Conservation (phyloP, 2,113 vertebrate species). For the Rhinogobius similis region DNA sequence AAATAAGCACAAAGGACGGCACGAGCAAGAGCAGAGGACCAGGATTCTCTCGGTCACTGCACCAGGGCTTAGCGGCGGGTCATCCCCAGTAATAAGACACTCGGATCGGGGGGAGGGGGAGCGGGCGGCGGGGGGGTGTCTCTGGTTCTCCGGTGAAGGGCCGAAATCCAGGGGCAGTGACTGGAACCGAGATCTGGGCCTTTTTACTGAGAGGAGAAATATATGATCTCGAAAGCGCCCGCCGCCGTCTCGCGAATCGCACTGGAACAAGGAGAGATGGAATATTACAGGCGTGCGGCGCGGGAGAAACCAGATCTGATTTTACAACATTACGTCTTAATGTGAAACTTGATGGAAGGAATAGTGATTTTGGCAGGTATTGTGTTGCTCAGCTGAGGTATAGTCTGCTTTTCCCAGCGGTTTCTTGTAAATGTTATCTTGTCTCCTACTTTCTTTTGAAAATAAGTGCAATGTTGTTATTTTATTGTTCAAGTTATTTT, state of each 20-base stretch:
- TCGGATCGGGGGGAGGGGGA: constrained; percentile 4
- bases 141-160: constrained; percentile 7
- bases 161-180: constrained; percentile 52
- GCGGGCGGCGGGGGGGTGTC: not conserved
- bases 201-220: constrained; percentile 16
- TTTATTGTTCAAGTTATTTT: not conserved
- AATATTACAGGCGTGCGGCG: not conserved
- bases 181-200: constrained; percentile 56
- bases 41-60: constrained; percentile 66
- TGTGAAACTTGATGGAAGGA: not conserved
- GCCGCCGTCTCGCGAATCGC: not conserved
- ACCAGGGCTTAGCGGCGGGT: constrained; percentile 52
- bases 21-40: constrained; percentile 4
- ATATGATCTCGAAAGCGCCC: not conserved
- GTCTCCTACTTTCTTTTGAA: not conserved
- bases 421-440: not conserved
- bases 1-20: constrained; percentile 47
- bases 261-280: not conserved
- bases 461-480: not conserved
- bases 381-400: not conserved
- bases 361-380: not conserved
- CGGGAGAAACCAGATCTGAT: not conserved
- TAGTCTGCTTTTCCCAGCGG: not conserved
- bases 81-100: constrained; percentile 57
- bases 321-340: not conserved